Conservation (phyloP, 2,888 invertebrate genomes). For the Agrilus cyanescens region DNA sequence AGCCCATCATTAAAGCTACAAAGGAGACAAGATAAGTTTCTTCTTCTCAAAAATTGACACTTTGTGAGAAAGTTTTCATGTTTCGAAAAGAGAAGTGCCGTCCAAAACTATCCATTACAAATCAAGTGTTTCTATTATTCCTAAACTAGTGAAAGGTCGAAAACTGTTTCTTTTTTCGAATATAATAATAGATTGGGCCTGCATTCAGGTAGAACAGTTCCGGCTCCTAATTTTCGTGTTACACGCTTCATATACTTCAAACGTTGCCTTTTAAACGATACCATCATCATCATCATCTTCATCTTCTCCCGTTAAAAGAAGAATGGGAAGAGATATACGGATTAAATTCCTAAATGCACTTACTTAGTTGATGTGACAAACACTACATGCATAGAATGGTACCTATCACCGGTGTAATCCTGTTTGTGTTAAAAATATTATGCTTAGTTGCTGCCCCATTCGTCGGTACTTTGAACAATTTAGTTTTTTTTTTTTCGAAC, state of each 20-base stretch:
- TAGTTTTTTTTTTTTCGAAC: constrained; percentile 11
- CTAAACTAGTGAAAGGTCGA: too few species aligned
- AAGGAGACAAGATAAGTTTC: too few species aligned
- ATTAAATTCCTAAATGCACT: constrained; percentile 13
- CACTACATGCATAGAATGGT: too few species aligned
- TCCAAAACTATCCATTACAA: too few species aligned
- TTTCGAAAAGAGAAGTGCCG: too few species aligned
- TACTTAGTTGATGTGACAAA: constrained; percentile 14
- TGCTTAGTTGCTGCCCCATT: constrained; percentile 7
- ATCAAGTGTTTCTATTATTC: too few species aligned
- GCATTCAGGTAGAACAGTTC: constrained; percentile 13
- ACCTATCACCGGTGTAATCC: constrained; percentile 26
- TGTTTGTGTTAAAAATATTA: constrained; percentile 25
- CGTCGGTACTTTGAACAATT: constrained; percentile 20
- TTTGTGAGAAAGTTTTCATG: too few species aligned
- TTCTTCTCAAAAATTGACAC: too few species aligned
- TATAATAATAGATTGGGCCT: too few species aligned
- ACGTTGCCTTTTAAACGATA: constrained; percentile 5
- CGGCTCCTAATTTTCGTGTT: constrained; percentile 17
- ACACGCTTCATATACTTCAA: constrained; percentile 17
- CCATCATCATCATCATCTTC: background rate
- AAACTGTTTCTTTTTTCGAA: too few species aligned
- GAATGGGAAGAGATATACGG: constrained; percentile 11
- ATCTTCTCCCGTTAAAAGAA: constrained; percentile 1
- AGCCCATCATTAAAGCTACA: too few species aligned